A percentile compares a stretch with the other conserved stretches of the same genome.
Conservation (phyloP, 2,888 invertebrate species). For the Asteroscopus sphinx region DNA sequence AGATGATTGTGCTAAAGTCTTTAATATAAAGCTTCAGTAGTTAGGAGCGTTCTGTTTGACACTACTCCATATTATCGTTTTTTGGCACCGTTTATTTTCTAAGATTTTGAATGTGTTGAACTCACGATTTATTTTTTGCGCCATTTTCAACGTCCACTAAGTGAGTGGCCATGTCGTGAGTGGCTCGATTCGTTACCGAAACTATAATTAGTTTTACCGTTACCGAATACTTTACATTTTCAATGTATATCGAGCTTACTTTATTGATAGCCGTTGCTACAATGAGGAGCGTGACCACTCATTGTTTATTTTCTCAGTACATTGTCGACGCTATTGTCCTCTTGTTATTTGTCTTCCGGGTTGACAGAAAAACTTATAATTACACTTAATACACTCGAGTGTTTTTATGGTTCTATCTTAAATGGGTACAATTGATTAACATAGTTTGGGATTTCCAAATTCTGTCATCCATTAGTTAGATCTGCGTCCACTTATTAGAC, state of each 20-base stretch:
- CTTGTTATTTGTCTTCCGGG: conserved; percentile 43
- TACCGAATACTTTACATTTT: conserved; percentile 78
- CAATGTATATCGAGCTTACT: conserved; percentile 72
- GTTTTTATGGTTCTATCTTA: conserved; percentile 37
- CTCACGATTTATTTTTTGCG: conserved; percentile 81
- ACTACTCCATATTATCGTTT: conserved; percentile 67
- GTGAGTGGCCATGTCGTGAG: conserved; percentile 81
- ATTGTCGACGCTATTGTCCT: conserved; percentile 52
- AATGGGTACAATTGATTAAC: conserved; percentile 20
- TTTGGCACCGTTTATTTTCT: conserved; percentile 68
- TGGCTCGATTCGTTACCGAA: conserved; percentile 81
- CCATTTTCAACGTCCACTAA: conserved; percentile 73
- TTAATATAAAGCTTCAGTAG: conserved; percentile 36
- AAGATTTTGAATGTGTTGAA: conserved; percentile 75
- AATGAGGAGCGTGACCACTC: conserved; percentile 74
- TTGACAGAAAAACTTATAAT: conserved; percentile 49
- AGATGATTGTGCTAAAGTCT: conserved; percentile 32
- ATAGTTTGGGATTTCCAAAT: conserved; percentile 37
- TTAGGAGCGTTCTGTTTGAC: conserved; percentile 57
- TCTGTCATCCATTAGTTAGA: conserved; percentile 30
- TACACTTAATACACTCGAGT: conserved; percentile 32
- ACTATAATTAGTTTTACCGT: conserved; percentile 86
- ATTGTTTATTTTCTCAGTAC: conserved; percentile 75
- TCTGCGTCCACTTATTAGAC: conserved; percentile 51
- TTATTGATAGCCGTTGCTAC: conserved; percentile 67